Evolutionary conservation across 2,797 vertebrate species (phyloP), one percentile per base, ranked within the genome.

Genomic region (Echeneis naucrates): DNA sequence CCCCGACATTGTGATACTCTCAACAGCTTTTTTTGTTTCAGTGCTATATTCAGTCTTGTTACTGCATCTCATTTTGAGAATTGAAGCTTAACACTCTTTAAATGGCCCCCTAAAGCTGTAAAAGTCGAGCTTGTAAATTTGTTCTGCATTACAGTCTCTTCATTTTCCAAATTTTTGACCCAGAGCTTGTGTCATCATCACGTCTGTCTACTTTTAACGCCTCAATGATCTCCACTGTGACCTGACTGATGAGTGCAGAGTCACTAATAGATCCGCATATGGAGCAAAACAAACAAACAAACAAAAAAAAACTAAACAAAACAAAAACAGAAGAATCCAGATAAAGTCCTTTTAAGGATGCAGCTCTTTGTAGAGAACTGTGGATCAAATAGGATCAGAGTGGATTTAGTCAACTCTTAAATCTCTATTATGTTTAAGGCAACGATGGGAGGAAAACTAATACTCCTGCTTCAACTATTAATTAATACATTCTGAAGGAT

Each of bases 301-400:
- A n/a, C n/a, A n/a, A n/a, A n/a, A n/a, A n/a, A n/a, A n/a, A n/a
- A n/a, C n/a, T n/a, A n/a, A 47, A 59, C 56, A 69, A 68, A 51
- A 45, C 66, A 37, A 40, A 40, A 68, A 40, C 35, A 38, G 24
- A 56, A 59, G 66, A 77, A 88, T 79, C 66, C 63, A 73, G 65
- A 87, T 68, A 74, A 78, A 38, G 60, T 81, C 90, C 90, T 92
- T 93, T 88, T 92, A 92, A 84, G 92, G 91, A 88, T 88, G 70
- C 45, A 71, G 62, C 8, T 32, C 74, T 77, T 61, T 38, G 65
- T 55, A 51, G 44, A 77, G 40, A 74, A 50, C 45, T 35, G 71
- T 24, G 48, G 60, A 64, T 67, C 37, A 60, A 77, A 77, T 21
- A 64, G 66, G 78, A 63, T 78, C 12, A 72, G 64, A 16, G 75